Evolutionary conservation across 2,113 vertebrate species (phyloP).

Genomic region (Leptocoma aspasia): DNA sequence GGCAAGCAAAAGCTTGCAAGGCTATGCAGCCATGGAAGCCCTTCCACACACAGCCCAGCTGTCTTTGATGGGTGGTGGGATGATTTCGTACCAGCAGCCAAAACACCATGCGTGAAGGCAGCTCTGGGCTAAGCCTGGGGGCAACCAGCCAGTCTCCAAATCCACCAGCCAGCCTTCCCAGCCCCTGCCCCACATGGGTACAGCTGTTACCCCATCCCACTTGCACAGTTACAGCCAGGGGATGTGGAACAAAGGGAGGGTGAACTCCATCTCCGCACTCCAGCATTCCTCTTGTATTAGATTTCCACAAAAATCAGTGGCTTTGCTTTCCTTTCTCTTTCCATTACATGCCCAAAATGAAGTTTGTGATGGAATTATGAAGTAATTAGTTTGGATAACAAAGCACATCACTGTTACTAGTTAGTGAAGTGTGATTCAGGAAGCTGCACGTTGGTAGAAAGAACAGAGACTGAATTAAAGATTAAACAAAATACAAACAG

Average conservation of each 20-base stretch:
- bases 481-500: background rate
- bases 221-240: background rate
- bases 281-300: background rate
- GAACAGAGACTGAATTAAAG: background rate
- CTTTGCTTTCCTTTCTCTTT: constrained; percentile 41
- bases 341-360: background rate
- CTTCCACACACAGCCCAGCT: background rate
- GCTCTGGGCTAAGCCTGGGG: background rate
- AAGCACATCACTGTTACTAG: background rate
- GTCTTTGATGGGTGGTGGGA: background rate
- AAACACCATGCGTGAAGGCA: background rate
- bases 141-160: background rate
- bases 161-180: background rate
- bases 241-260: background rate
- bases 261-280: background rate
- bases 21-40: background rate
- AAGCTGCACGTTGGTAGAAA: background rate
- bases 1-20: constrained; percentile 20
- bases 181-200: background rate
- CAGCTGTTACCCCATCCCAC: background rate
- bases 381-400: background rate
- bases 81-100: background rate
- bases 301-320: background rate
- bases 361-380: background rate
- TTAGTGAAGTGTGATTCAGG: background rate